Evolutionary conservation across 2,888 invertebrate species (phyloP).

Genomic region (Acutogordius australiensis): DNA sequence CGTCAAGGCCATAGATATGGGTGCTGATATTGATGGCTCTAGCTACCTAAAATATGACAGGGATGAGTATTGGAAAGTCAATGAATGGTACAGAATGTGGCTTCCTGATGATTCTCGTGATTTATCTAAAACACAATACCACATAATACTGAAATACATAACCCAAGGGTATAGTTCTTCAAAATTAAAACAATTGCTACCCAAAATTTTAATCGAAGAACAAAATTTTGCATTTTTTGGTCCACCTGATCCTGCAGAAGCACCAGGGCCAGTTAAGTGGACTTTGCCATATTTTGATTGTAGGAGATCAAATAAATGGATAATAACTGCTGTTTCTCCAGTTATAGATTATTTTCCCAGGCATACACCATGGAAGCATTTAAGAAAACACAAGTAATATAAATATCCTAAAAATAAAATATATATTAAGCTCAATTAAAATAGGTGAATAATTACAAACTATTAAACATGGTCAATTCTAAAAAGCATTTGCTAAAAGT

Average conservation of each 20-base stretch:
- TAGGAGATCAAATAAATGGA: slow-evolving; percentile 71
- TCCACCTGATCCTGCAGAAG: slow-evolving; percentile 38
- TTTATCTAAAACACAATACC: slow-evolving; percentile 61
- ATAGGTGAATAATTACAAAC: too few species aligned
- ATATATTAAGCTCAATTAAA: too few species aligned
- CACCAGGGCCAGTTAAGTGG: slow-evolving; percentile 67
- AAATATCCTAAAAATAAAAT: background rate
- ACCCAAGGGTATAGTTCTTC: slow-evolving; percentile 20
- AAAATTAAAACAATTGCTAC: slow-evolving; percentile 16
- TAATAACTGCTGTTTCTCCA: slow-evolving; percentile 66
- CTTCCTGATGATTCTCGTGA: slow-evolving; percentile 59
- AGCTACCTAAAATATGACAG: slow-evolving; percentile 58
- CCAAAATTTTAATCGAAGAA: slow-evolving; percentile 11
- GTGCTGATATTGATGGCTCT: slow-evolving; percentile 48
- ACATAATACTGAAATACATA: slow-evolving; percentile 16
- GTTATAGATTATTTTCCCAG: slow-evolving; percentile 77
- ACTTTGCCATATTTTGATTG: slow-evolving; percentile 85
- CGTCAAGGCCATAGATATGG: slow-evolving; percentile 52
- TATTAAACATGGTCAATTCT: too few species aligned
- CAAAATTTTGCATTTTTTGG: slow-evolving; percentile 14
- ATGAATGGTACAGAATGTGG: slow-evolving; percentile 65
- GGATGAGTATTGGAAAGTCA: slow-evolving; percentile 60
- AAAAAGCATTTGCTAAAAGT: too few species aligned
- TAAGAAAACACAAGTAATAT: slow-evolving; percentile 59
- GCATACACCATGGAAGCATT: slow-evolving; percentile 62